Base-by-base conservation (phyloP, 1,140 invertebrate species). In the Drosophila bifasciata region DNA sequence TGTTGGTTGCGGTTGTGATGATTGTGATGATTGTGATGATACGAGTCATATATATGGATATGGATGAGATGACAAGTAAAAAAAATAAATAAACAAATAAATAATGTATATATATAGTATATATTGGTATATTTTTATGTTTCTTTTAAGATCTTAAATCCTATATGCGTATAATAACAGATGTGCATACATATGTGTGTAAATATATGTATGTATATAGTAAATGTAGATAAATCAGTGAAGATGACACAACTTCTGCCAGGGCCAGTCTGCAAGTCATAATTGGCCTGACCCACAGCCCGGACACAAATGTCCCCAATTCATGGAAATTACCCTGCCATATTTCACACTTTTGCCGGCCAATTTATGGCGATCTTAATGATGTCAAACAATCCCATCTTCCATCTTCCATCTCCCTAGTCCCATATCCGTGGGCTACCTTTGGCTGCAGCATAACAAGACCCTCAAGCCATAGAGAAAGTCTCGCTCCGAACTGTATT, bases 321-420 rank as follows among this genome's bases (percentile, higher is more conserved):
- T 61, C 49, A 8, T 41, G 45, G 41, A 74, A 68, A 74, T 62
- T 66, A 57, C 60, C 52, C 48, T 74, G 81, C 59, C 81, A 86
- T 86, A 86, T 86, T 85, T 85, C 81, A 86, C 81, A 86, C 81
- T 80, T 85, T 84, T 76, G 75, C 70, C 51, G 61, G 48, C 69
- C 67, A 83, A 70, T 83, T 83, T 64, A 73, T 56, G 59, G 69
- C 49, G 56, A 52, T 32, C 66, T 57, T 85, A 86, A 86, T 74
- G 81, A 86, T 86, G 76, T 56, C 77, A 77, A 77, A 67, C 41
- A 63, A 68, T 68, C 67, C 3, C 11, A 4, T 36, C 32, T 36
- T 4, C 32, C 32, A 11, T 32, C 32, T 36, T 11, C 3, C 32
- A 5, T 13, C 3, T 36, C 11, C 63, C 51, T 58, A 74, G 79